Percentiles rank a stretch among this genome's conserved stretches.
These are phyloP conservation scores for Laupala kohalensis DNA, from an alignment of 1,140 invertebrate genomes.

Conservation along the genomic window DNA sequence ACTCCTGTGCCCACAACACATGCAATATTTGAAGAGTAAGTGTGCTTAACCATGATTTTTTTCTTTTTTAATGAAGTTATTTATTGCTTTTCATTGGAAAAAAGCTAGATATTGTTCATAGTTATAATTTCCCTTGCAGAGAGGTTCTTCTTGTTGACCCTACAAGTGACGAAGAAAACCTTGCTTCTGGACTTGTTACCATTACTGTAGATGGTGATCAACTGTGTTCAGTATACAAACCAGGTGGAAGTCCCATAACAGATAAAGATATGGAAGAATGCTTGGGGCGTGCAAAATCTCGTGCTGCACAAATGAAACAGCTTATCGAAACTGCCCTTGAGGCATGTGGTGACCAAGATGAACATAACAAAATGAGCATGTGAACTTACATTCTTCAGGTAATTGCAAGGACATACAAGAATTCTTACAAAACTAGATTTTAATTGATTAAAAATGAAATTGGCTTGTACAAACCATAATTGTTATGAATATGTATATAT, in stretches of 20 bases:
- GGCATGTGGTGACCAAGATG: neutral
- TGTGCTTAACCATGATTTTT: no score
- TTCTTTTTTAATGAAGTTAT: no score
- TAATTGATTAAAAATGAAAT: no score
- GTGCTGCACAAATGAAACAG: neutral
- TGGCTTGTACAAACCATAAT: no score
- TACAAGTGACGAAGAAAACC: slow-evolving; percentile 13
- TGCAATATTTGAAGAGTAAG: slow-evolving; percentile 55
- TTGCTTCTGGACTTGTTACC: slow-evolving; percentile 22
- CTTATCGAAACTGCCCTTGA: slow-evolving; percentile 3
- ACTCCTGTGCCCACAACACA: slow-evolving; percentile 56
- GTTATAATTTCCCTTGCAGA: slow-evolving; percentile 3
- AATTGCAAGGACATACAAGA: no score
- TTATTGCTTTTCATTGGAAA: neutral
- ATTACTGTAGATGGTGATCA: slow-evolving; percentile 24
- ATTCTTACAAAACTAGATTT: no score
- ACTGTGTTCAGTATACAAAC: slow-evolving; percentile 23
- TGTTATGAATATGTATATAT: no score
- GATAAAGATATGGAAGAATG: slow-evolving; percentile 24
- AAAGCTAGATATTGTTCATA: neutral
- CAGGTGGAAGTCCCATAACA: slow-evolving; percentile 25
- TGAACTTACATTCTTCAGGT: no score
- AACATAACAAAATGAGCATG: no score
- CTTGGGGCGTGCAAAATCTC: slow-evolving; percentile 14
- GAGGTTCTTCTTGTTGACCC: slow-evolving; percentile 13